Conservation (phyloP, 2,113 vertebrate genomes). For the Melanotaenia duboulayi region DNA sequence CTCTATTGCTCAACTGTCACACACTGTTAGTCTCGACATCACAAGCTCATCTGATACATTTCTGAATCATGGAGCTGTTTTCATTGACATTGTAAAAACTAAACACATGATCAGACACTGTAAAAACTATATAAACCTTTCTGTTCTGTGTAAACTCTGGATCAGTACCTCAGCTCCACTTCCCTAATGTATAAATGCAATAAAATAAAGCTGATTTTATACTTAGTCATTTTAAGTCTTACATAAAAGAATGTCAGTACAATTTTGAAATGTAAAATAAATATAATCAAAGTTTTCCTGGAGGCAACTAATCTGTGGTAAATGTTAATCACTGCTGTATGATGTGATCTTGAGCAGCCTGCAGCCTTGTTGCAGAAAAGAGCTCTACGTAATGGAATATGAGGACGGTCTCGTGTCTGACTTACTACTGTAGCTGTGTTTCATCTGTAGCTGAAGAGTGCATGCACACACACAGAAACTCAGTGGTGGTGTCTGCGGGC, state of each 20-base stretch:
- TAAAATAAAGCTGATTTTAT: slow-evolving; percentile 11
- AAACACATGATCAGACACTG: neutral
- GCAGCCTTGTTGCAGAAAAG: slow-evolving; percentile 73
- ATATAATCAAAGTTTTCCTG: slow-evolving; percentile 37
- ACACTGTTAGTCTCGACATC: too few species aligned
- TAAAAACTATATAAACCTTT: neutral
- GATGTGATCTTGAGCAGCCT: slow-evolving; percentile 62
- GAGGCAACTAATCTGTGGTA: slow-evolving; percentile 52
- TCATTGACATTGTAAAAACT: neutral
- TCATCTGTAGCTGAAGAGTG: slow-evolving; percentile 62
- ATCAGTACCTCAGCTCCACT: neutral
- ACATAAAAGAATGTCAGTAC: slow-evolving; percentile 24
- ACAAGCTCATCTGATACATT: too few species aligned
- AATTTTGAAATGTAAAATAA: slow-evolving; percentile 41
- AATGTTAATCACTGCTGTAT: slow-evolving; percentile 59
- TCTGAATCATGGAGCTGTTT: too few species aligned
- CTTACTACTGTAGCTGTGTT: slow-evolving; percentile 75
- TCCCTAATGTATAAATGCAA: slow-evolving; percentile 7
- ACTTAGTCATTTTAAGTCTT: slow-evolving; percentile 9
- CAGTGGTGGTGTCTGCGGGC: slow-evolving; percentile 66
- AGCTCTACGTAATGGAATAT: slow-evolving; percentile 84
- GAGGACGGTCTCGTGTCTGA: slow-evolving; percentile 79
- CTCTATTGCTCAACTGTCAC: too few species aligned
- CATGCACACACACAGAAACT: slow-evolving; percentile 51
- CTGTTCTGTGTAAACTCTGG: neutral